phyloP scores from a whole-genome alignment of 1,140 invertebrate genomes.

The Drosophila watanabei region DNA sequence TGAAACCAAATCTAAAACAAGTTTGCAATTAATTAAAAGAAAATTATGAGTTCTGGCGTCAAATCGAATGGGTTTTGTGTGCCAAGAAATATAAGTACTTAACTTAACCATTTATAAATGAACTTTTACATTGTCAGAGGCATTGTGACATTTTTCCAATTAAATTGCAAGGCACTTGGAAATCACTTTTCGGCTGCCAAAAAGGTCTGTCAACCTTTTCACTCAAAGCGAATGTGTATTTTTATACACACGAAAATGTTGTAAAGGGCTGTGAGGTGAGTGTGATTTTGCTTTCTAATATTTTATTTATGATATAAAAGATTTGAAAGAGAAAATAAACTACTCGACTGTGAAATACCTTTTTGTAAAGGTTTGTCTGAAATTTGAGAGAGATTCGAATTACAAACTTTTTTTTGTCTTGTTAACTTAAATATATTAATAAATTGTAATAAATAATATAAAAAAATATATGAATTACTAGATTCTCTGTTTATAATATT shows the following conservation, averaged over 20 bases:
- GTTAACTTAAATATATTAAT: not conserved
- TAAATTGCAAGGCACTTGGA: not conserved
- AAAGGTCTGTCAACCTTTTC: constrained; percentile 54
- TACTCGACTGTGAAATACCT: not conserved
- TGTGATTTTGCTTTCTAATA: not conserved
- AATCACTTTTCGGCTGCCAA: constrained; percentile 3
- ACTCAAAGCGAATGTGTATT: constrained; percentile 14
- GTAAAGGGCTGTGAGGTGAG: not conserved
- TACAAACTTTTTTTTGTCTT: no score
- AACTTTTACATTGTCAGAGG: constrained; percentile 9
- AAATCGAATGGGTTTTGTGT: constrained; percentile 8
- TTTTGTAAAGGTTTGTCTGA: not conserved
- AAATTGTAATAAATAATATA: not conserved
- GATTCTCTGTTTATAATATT: not conserved
- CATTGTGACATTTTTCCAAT: constrained; percentile 22
- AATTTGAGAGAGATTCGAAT: not conserved
- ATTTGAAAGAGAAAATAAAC: no score
- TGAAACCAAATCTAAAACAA: not conserved
- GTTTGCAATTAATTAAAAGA: not conserved
- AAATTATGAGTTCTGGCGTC: not conserved
- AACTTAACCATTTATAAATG: constrained; percentile 1
- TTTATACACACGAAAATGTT: not conserved
- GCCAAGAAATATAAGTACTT: constrained; percentile 2
- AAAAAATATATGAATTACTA: not conserved
- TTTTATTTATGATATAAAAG: not conserved